Conservation (phyloP, 2,113 vertebrate genomes). For the Rhea americana region DNA sequence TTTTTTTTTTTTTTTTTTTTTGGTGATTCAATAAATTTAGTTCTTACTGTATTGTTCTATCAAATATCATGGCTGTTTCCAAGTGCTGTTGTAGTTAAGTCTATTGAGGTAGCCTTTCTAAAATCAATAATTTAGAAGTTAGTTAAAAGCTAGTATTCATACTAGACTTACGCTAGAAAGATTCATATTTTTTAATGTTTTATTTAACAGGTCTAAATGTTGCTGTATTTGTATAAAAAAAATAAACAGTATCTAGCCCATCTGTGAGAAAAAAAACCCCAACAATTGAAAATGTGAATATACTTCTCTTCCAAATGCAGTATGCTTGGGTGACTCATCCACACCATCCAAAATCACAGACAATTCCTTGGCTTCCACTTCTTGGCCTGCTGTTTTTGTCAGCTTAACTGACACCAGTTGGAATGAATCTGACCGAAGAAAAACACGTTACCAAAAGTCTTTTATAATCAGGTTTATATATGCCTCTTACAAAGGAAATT, state of each 20-base stretch:
- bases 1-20: not conserved
- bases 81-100: not conserved
- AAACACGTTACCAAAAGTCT: not conserved
- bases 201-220: not conserved
- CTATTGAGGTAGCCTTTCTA: not conserved
- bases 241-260: not conserved
- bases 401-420: constrained; percentile 86
- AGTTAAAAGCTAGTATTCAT: not conserved
- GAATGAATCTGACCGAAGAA: constrained; percentile 79
- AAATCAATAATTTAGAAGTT: not conserved
- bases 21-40: not conserved
- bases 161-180: not conserved
- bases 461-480: not conserved
- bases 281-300: not conserved
- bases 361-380: constrained; percentile 78
- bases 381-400: constrained; percentile 80
- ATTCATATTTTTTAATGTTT: not conserved
- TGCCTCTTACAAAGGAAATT: fast-evolving
- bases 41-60: not conserved
- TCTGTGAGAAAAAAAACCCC: not conserved
- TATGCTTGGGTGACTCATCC: constrained; percentile 73
- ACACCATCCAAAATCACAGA: constrained; percentile 80
- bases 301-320: constrained; percentile 87
- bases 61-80: not conserved
- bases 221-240: not conserved